Evolutionary conservation across 2,888 invertebrate genomes (phyloP).

Genomic region (Amphipyra tragopoginis): DNA sequence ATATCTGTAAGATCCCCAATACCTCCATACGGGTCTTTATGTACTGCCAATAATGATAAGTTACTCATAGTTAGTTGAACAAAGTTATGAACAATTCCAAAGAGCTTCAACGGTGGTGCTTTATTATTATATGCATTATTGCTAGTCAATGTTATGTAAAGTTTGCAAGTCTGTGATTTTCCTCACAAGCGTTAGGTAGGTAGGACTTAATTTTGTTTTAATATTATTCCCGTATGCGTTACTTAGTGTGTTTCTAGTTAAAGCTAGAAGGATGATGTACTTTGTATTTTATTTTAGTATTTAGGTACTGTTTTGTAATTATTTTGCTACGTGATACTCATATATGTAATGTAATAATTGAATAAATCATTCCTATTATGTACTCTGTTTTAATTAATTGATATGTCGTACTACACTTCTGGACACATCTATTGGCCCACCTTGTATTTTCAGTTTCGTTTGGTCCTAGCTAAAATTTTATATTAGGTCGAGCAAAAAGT

Average conservation of each 20-base stretch:
- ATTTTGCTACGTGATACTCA: conserved; percentile 35
- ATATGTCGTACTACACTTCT: too few species aligned
- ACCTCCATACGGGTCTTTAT: conserved; percentile 44
- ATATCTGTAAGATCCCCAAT: conserved; percentile 36
- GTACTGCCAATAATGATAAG: conserved; percentile 49
- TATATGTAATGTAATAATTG: conserved; percentile 19
- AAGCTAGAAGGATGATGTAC: conserved; percentile 13
- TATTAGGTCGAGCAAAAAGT: too few species aligned
- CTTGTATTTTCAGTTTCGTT: too few species aligned
- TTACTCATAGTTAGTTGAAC: conserved; percentile 27
- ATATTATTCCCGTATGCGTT: conserved; percentile 8
- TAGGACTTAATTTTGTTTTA: conserved; percentile 19
- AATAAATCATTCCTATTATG: conserved; percentile 62
- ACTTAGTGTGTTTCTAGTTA: conserved; percentile 7
- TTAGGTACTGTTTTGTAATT: conserved; percentile 23
- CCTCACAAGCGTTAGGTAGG: conserved; percentile 28
- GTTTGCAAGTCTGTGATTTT: conserved; percentile 38
- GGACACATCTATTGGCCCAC: too few species aligned
- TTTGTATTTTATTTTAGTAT: conserved; percentile 20
- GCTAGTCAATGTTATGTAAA: conserved; percentile 60
- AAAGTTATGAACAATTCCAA: conserved; percentile 50
- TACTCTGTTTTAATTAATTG: neutral
- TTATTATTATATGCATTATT: conserved; percentile 61
- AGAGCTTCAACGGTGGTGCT: conserved; percentile 57
- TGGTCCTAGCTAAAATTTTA: too few species aligned